phyloP scores from a whole-genome alignment of 1,140 invertebrate species.

The Grapholita molesta region DNA sequence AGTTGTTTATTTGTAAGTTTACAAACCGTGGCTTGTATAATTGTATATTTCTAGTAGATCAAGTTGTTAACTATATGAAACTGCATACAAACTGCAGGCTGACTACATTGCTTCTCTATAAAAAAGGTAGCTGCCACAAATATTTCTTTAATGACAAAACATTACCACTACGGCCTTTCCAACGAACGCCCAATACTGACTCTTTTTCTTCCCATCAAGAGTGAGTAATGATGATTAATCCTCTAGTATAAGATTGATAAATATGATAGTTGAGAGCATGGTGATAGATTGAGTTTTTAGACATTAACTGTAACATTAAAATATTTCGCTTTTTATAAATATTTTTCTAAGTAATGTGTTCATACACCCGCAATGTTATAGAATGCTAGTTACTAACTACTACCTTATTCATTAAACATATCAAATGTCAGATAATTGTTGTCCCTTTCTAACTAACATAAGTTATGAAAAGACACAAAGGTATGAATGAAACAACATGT shows the following conservation, averaged over 20 bases:
- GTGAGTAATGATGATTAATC: constrained; percentile 18
- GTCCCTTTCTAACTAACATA: too few species aligned
- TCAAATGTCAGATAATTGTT: too few species aligned
- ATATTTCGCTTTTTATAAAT: neutral
- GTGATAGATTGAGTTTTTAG: neutral
- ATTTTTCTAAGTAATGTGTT: neutral
- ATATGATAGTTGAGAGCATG: neutral
- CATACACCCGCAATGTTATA: too few species aligned
- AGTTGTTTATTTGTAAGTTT: too few species aligned
- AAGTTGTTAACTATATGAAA: too few species aligned
- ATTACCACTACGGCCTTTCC: neutral
- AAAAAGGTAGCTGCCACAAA: neutral
- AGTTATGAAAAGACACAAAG: too few species aligned
- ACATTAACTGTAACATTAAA: neutral
- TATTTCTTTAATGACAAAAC: neutral
- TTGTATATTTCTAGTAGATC: too few species aligned
- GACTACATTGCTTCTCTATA: neutral
- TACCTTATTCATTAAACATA: too few species aligned
- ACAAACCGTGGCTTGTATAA: too few species aligned
- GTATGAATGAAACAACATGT: too few species aligned
- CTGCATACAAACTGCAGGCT: neutral
- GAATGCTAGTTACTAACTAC: too few species aligned
- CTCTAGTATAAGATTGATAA: constrained; percentile 15
- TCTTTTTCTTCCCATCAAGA: constrained; percentile 1
- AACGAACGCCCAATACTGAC: neutral